Conservation (phyloP, 2,888 invertebrate genomes). For the Aphelenchoides bicaudatus region DNA sequence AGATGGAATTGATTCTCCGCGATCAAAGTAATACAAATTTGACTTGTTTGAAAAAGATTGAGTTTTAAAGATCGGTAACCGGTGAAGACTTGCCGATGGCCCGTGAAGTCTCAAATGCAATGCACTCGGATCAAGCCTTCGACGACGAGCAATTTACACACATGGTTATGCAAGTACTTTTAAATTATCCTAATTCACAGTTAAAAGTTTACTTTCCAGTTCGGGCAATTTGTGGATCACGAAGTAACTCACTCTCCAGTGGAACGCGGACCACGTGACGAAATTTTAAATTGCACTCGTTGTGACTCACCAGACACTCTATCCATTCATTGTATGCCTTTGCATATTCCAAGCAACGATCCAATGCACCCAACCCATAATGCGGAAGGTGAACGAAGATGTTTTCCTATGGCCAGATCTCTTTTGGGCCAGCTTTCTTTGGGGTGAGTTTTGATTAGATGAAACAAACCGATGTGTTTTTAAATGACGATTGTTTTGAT, state of each 20-base stretch:
- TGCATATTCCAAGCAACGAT: slow-evolving; percentile 82
- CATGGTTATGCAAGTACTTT: slow-evolving; percentile 79
- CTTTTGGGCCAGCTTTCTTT: slow-evolving; percentile 84
- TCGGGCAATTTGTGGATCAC: slow-evolving; percentile 74
- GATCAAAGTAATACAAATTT: slow-evolving; percentile 32
- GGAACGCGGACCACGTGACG: slow-evolving; percentile 49
- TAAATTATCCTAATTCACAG: too few relatives aligned
- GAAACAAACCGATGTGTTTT: too few relatives aligned
- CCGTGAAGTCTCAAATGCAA: slow-evolving; percentile 53
- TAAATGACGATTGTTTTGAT: too few relatives aligned
- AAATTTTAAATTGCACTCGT: slow-evolving; percentile 63
- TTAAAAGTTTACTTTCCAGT: too few relatives aligned
- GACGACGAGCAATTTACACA: slow-evolving; percentile 59
- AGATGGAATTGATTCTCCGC: slow-evolving; percentile 68
- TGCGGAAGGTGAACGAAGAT: slow-evolving; percentile 77
- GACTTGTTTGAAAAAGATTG: not conserved
- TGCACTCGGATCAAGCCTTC: slow-evolving; percentile 52
- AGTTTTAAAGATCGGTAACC: not conserved
- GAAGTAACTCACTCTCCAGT: slow-evolving; percentile 58
- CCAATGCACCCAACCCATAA: slow-evolving; percentile 80
- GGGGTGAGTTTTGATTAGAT: too few relatives aligned
- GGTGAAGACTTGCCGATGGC: slow-evolving; percentile 28
- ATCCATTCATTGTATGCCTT: slow-evolving; percentile 89
- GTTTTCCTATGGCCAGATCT: slow-evolving; percentile 90
- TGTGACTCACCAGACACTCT: slow-evolving; percentile 84